Conservation (phyloP, 2,797 vertebrate species). For the Emydoidea blandingii region DNA sequence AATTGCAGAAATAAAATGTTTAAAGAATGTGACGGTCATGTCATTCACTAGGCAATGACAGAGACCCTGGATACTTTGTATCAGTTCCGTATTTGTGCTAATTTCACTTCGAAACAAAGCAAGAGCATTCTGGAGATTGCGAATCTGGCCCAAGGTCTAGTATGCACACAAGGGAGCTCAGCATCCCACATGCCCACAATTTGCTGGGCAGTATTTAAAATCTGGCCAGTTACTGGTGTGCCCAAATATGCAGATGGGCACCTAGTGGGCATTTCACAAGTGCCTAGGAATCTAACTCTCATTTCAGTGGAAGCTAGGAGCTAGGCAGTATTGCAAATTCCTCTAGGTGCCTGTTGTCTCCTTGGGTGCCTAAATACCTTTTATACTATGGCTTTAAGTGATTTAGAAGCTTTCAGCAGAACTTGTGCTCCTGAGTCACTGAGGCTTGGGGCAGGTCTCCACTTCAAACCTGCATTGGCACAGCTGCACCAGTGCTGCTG, state of each 20-base stretch:
- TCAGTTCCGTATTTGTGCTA: not conserved
- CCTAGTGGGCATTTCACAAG: not conserved
- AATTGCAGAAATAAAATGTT: not conserved
- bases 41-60: not conserved
- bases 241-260: not conserved
- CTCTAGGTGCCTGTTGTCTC: not conserved
- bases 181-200: accelerated
- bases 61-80: not conserved
- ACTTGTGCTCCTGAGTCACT: not conserved
- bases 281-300: not conserved
- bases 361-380: not conserved
- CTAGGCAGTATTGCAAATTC: not conserved
- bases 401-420: not conserved
- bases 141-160: too few relatives aligned
- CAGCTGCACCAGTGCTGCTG: not conserved
- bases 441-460: not conserved
- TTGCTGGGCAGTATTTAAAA: not conserved
- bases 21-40: not conserved
- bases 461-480: not conserved
- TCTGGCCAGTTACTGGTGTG: not conserved
- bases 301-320: not conserved
- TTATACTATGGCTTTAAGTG: not conserved
- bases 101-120: accelerated
- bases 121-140: not conserved
- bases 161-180: not conserved